A percentile compares a stretch with the other conserved stretches of the same genome.
phyloP scores from a whole-genome alignment of 1,140 invertebrate species.

The Pogonognathellus flavescens region DNA sequence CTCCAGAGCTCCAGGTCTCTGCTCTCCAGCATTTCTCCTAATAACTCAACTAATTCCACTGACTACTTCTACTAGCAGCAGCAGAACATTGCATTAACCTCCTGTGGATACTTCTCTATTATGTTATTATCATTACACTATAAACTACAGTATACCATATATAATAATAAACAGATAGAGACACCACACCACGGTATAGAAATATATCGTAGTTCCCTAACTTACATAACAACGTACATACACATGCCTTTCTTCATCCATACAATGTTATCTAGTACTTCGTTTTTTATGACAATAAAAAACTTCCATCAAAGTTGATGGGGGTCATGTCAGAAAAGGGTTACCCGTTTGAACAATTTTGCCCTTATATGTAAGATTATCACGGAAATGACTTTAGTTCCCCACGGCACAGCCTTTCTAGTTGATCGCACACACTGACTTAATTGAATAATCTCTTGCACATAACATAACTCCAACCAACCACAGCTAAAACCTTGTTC shows the following conservation, averaged over 20 bases:
- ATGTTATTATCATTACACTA: background rate
- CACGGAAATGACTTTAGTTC: background rate
- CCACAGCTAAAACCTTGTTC: too few relatives aligned
- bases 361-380: slow-evolving; percentile 39
- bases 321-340: slow-evolving; percentile 22
- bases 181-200: background rate
- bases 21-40: background rate
- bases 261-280: background rate
- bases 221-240: background rate
- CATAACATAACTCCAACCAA: too few relatives aligned
- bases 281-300: slow-evolving; percentile 23
- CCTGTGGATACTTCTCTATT: slow-evolving; percentile 16
- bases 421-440: background rate
- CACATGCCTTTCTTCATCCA: too few relatives aligned
- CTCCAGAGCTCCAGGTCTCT: background rate
- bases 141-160: background rate
- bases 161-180: background rate
- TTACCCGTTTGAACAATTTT: slow-evolving; percentile 14
- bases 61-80: slow-evolving; percentile 28
- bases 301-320: slow-evolving; percentile 21
- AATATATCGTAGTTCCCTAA: background rate
- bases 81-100: slow-evolving; percentile 32
- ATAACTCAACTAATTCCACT: slow-evolving; percentile 30
- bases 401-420: background rate
- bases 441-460: slow-evolving; percentile 8